Conservation (phyloP, 2,797 vertebrate species). For the Halcyon smyrnensis region DNA sequence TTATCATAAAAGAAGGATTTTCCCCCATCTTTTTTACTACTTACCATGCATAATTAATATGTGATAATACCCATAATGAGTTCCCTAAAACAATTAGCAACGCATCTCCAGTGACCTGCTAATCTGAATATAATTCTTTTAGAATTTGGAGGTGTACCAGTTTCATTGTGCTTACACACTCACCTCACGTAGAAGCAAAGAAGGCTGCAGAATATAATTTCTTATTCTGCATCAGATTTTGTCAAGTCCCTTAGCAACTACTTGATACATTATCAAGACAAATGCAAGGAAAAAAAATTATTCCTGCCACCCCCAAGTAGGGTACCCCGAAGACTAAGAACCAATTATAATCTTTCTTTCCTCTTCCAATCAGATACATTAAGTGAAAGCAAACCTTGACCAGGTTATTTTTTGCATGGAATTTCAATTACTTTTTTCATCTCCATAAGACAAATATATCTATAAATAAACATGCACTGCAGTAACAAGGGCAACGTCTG, state of each 20-base stretch:
- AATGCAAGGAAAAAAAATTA: slow-evolving; percentile 62
- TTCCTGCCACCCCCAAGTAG: not conserved
- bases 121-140: slow-evolving; percentile 27
- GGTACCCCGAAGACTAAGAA: slow-evolving; percentile 72
- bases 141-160: not conserved
- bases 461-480: slow-evolving; percentile 40
- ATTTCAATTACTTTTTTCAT: slow-evolving; percentile 8
- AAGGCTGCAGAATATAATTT: slow-evolving; percentile 75
- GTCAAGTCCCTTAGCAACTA: slow-evolving; percentile 74
- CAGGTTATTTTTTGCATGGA: not conserved
- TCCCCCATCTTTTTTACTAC: not conserved
- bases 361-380: slow-evolving; percentile 4
- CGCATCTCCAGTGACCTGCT: slow-evolving; percentile 46
- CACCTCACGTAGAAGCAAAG: slow-evolving; percentile 68
- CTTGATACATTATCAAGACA: slow-evolving; percentile 81
- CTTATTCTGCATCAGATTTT: slow-evolving; percentile 80
- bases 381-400: slow-evolving; percentile 17
- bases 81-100: slow-evolving; percentile 62
- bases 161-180: not conserved
- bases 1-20: slow-evolving; percentile 40
- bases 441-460: not conserved
- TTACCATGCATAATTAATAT: slow-evolving; percentile 57
- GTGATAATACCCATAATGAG: slow-evolving; percentile 50
- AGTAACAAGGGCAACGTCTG: not conserved
- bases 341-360: slow-evolving; percentile 44